Conservation (phyloP, 2,888 invertebrate species). For the Laothoe populi region DNA sequence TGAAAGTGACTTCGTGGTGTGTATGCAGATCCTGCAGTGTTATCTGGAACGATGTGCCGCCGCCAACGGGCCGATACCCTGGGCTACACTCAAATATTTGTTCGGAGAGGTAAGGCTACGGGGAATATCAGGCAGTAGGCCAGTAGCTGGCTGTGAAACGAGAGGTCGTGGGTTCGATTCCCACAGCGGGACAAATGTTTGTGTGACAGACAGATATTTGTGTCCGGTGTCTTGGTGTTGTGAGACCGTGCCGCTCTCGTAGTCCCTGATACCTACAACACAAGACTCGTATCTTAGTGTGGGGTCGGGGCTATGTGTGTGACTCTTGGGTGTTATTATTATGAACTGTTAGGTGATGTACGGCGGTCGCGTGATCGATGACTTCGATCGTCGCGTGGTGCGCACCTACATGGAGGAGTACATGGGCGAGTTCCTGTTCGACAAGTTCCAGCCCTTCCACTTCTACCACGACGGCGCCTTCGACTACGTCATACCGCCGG, state of each 20-base stretch:
- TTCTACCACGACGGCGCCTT: constrained; percentile 91
- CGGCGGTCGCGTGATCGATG: constrained; percentile 96
- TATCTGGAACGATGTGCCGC: constrained; percentile 90
- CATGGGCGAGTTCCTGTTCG: constrained; percentile 97
- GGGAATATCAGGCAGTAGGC: no score
- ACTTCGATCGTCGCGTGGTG: constrained; percentile 94
- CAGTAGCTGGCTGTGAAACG: no score
- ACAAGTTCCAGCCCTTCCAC: constrained; percentile 95
- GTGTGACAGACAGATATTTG: no score
- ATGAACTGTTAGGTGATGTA: constrained; percentile 91
- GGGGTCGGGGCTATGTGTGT: no score
- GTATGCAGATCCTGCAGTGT: constrained; percentile 92
- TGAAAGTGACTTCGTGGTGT: constrained; percentile 96
- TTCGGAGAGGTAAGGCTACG: constrained; percentile 96
- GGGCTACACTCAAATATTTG: constrained; percentile 95
- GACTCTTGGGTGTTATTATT: no score
- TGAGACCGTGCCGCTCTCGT: no score
- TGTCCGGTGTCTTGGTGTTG: no score
- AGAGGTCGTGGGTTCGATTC: no score
- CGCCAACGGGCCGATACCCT: constrained; percentile 89
- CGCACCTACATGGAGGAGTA: constrained; percentile 97
- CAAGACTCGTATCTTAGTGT: no score
- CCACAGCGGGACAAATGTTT: no score
- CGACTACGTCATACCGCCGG: constrained; percentile 91
- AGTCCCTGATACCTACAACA: no score